Evolutionary conservation across 2,113 vertebrate species (phyloP).

Genomic region (Pristiophorus japonicus): DNA sequence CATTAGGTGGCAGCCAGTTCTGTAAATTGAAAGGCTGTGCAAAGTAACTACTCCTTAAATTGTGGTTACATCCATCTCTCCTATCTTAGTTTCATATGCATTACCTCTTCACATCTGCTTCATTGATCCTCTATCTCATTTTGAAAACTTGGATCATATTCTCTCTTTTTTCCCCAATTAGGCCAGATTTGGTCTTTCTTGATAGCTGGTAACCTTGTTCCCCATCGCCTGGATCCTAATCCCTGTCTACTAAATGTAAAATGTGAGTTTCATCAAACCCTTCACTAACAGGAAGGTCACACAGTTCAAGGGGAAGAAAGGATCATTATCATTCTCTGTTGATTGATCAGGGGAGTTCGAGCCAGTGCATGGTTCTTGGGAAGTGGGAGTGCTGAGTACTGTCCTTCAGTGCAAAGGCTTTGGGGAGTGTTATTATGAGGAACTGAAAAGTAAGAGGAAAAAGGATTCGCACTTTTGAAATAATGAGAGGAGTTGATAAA

Average conservation of each 20-base stretch:
- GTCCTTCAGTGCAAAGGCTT: neutral
- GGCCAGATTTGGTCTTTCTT: neutral
- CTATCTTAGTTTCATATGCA: neutral
- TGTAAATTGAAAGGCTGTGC: neutral
- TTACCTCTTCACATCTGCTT: neutral
- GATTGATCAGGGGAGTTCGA: neutral
- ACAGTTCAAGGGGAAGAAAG: neutral
- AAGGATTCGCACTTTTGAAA: neutral
- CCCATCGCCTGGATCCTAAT: neutral
- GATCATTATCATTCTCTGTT: neutral
- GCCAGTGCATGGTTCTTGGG: neutral
- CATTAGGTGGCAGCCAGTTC: neutral
- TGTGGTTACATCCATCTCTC: neutral
- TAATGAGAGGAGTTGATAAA: neutral
- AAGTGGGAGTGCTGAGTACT: neutral
- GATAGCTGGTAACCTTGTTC: neutral
- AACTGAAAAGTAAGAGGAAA: neutral
- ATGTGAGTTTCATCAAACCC: neutral
- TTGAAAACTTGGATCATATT: neutral
- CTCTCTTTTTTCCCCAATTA: neutral
- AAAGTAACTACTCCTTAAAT: neutral
- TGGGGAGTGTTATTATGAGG: neutral
- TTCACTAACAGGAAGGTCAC: neutral
- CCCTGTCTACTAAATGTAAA: neutral
- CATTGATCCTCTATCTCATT: neutral